Evolutionary conservation across 2,113 vertebrate species (phyloP), one percentile per base, ranked within the genome.

Genomic region (Rynchops niger): DNA sequence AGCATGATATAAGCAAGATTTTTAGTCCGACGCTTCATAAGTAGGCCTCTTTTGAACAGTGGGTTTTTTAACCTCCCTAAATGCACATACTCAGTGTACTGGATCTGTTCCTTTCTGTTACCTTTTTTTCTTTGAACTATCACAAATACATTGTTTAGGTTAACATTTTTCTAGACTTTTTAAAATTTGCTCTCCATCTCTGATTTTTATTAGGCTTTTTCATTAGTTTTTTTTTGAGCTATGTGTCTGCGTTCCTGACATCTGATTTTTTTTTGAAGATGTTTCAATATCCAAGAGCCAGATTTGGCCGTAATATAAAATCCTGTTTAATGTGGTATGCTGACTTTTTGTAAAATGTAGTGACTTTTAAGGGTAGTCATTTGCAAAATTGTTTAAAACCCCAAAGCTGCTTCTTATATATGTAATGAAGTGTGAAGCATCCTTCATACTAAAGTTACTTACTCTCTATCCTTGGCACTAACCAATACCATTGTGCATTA

Each of bases 251-350:
- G 56, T 90, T 74, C 63, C 53, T 90, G 85, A 47, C 11, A 77
- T 81, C 47, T 93, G 53, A 26, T 82, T 52, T 90, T 91, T 95
- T 95, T 96, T 91, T 97, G 42, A 94, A 97, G 93, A 85, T 86
- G 12, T 67, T 95, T 32, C 58, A 88, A 58, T 94, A 94, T 90
- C n/a, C 74, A 87, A 80, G 78, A 96, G 29, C 32, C 63, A 36
- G 30, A 59, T 86, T 93, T 97, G 90, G 30, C 80, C 1, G 8
- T 61, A n/a, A 47, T 91, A 32, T 93, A 43, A 95, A 90, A 80
- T 89, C 27, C 55, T 91, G 27, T 59, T 67, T 81, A 72, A 25
- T 4, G 6, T 9, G 15, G 6, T 80, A 58, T 91, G 6, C 45
- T 93, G 82, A 25, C 9, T 85, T 84, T 66, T 63, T 78, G 16